These are phyloP conservation scores for Ceratina calcarata DNA, from an alignment of 1,140 invertebrate genomes.

Conservation along the genomic window DNA sequence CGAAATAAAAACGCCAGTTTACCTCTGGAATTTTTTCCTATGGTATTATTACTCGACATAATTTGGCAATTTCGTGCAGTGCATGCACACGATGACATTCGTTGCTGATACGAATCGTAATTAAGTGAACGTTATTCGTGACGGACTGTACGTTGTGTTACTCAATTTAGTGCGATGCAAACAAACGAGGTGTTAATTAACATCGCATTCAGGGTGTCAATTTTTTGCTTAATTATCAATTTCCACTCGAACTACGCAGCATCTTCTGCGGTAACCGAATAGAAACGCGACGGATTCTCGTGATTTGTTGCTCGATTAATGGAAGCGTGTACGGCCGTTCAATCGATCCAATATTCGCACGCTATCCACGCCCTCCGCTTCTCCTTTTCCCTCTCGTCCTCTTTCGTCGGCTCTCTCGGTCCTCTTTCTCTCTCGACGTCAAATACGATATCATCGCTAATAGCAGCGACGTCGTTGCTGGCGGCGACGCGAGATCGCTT, in stretches of 20 bases:
- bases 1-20: background rate
- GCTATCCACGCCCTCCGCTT: slow-evolving; percentile 26
- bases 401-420: background rate
- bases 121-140: slow-evolving; percentile 20
- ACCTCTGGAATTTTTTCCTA: too few species aligned
- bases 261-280: slow-evolving; percentile 51
- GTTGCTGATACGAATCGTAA: slow-evolving; percentile 16
- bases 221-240: slow-evolving; percentile 44
- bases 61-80: slow-evolving; percentile 7
- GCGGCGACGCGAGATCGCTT: slow-evolving; percentile 62
- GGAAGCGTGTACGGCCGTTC: slow-evolving; percentile 48
- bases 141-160: background rate
- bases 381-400: background rate
- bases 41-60: background rate
- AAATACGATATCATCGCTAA: slow-evolving; percentile 64
- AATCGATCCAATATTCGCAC: slow-evolving; percentile 63
- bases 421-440: slow-evolving; percentile 23
- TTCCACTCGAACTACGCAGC: slow-evolving; percentile 22
- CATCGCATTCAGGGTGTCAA: slow-evolving; percentile 14
- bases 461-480: slow-evolving; percentile 63
- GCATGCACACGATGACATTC: slow-evolving; percentile 17
- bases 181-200: slow-evolving; percentile 31
- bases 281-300: slow-evolving; percentile 64
- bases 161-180: slow-evolving; percentile 26
- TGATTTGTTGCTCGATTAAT: slow-evolving; percentile 65